Conservation (phyloP, 2,113 vertebrate genomes). For the Sterrhoptilus dennistouni region DNA sequence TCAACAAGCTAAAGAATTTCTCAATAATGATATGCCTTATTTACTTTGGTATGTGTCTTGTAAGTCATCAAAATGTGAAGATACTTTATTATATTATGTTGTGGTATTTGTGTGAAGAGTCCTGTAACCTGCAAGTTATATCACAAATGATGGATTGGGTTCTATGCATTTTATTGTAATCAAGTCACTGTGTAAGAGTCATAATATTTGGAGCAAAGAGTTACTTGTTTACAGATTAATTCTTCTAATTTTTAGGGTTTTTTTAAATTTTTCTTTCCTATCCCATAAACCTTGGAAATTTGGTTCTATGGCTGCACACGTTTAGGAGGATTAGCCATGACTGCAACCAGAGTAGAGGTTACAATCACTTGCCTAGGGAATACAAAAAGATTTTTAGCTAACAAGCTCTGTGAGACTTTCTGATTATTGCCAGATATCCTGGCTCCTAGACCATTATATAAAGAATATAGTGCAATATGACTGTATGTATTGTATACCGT, state of each 20-base stretch:
- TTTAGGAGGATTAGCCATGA: not conserved
- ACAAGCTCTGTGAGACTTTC: not conserved
- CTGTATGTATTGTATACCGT: not conserved
- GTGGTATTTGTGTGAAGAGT: not conserved
- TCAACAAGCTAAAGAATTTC: not conserved
- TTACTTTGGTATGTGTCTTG: not conserved
- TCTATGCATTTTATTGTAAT: not conserved
- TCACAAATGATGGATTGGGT: not conserved
- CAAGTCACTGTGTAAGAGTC: not conserved
- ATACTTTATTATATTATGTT: not conserved
- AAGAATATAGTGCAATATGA: not conserved
- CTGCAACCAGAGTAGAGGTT: not conserved
- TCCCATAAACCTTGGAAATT: not conserved
- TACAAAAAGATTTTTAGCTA: not conserved
- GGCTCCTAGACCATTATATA: not conserved
- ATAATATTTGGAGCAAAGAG: not conserved
- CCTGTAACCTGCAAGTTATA: not conserved
- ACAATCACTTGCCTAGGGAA: not conserved
- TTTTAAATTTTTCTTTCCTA: not conserved
- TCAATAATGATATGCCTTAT: not conserved
- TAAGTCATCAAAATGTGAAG: not conserved
- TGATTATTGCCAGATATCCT: not conserved
- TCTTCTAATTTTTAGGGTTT: not conserved
- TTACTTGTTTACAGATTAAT: not conserved
- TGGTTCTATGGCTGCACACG: not conserved